Percentiles rank a stretch among this genome's conserved stretches.
Evolutionary conservation across 2,797 vertebrate species (phyloP).

Genomic region (Gephyroberyx darwinii): DNA sequence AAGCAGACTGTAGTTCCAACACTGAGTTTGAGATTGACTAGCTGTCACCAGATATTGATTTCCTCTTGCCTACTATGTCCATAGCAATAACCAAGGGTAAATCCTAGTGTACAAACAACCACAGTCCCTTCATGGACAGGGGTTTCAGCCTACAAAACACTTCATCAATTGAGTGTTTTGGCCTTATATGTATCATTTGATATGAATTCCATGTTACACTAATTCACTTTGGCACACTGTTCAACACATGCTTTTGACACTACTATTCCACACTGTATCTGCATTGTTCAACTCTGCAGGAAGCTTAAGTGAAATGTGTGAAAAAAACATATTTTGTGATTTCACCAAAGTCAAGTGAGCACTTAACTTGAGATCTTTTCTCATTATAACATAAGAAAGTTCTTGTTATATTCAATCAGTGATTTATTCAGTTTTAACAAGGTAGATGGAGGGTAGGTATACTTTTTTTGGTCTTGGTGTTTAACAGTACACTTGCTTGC

Average conservation of each 20-base stretch:
- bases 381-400: too few relatives aligned
- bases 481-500: too few relatives aligned
- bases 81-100: constrained; percentile 73
- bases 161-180: constrained; percentile 49
- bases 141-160: constrained; percentile 35
- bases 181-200: constrained; percentile 54
- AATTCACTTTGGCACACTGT: constrained; percentile 42
- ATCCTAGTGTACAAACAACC: constrained; percentile 53
- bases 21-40: constrained; percentile 79
- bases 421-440: too few relatives aligned
- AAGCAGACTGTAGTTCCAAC: constrained; percentile 70
- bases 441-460: too few relatives aligned
- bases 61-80: constrained; percentile 74
- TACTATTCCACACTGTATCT: constrained; percentile 8
- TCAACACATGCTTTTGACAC: constrained; percentile 7
- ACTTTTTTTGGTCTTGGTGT: too few relatives aligned
- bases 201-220: constrained; percentile 59
- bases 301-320: not conserved
- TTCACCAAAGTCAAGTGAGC: too few relatives aligned
- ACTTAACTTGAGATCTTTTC: too few relatives aligned
- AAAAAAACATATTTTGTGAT: too few relatives aligned
- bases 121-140: constrained; percentile 49
- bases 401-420: too few relatives aligned
- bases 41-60: constrained; percentile 81
- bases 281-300: constrained; percentile 9